Evolutionary conservation across 2,797 vertebrate genomes (phyloP).

Genomic region (Myotis findleyi): DNA sequence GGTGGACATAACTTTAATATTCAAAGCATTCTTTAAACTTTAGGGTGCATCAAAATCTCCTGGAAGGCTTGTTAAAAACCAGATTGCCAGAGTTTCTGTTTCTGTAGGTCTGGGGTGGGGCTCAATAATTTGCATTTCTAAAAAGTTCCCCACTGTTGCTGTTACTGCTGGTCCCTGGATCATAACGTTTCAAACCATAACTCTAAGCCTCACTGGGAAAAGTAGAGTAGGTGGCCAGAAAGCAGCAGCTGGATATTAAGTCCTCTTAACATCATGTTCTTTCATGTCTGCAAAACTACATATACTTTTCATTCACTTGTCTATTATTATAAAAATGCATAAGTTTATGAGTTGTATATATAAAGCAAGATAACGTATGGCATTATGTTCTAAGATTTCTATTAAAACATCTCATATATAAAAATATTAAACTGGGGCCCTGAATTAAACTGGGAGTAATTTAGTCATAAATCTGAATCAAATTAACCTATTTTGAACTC

Average conservation of each 20-base stretch:
- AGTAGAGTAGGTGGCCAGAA: constrained; percentile 23
- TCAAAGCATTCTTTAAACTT: constrained; percentile 36
- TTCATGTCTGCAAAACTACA: constrained; percentile 40
- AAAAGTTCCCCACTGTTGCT: background rate
- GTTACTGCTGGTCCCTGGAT: background rate
- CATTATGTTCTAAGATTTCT: constrained; percentile 46
- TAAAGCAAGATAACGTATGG: constrained; percentile 14
- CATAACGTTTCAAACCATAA: background rate
- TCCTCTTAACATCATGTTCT: background rate
- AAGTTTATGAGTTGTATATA: constrained; percentile 40
- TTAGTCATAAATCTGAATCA: constrained; percentile 47
- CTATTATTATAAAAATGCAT: constrained; percentile 11
- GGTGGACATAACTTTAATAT: background rate
- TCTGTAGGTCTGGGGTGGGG: background rate
- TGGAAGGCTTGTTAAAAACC: constrained; percentile 40
- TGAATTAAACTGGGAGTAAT: constrained; percentile 36
- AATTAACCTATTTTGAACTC: constrained; percentile 39
- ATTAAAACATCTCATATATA: constrained; percentile 40
- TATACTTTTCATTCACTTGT: constrained; percentile 52
- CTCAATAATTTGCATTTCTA: constrained; percentile 6
- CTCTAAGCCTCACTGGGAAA: background rate
- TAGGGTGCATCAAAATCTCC: background rate
- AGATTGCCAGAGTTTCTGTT: constrained; percentile 22
- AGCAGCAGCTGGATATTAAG: background rate
- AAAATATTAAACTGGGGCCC: constrained; percentile 30